Evolutionary conservation across 2,888 invertebrate genomes (phyloP).

Genomic region (Unio delphinus): DNA sequence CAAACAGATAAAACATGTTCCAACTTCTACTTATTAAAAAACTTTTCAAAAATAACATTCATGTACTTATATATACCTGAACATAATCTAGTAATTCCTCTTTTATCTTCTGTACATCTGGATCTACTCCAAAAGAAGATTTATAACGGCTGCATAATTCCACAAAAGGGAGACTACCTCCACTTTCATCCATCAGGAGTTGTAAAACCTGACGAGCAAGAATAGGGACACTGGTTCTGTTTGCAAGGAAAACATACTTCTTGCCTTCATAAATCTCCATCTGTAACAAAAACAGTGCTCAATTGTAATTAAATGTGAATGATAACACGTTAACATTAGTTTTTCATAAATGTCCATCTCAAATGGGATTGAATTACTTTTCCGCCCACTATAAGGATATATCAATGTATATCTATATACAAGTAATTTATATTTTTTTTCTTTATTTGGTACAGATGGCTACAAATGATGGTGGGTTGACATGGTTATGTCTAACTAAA

Average conservation of each 20-base stretch:
- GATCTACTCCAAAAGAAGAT: conserved; percentile 51
- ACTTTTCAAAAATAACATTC: too few species aligned
- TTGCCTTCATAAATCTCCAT: conserved; percentile 71
- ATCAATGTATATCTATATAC: too few species aligned
- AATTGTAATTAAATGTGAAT: too few species aligned
- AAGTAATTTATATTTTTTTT: too few species aligned
- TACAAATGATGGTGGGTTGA: too few species aligned
- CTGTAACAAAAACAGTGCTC: conserved; percentile 63
- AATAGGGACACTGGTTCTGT: conserved; percentile 74
- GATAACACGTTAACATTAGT: background rate
- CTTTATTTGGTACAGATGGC: too few species aligned
- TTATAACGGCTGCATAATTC: conserved; percentile 60
- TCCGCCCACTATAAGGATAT: too few species aligned
- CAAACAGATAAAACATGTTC: too few species aligned
- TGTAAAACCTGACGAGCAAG: conserved; percentile 75
- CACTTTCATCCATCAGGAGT: conserved; percentile 77
- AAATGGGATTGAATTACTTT: too few species aligned
- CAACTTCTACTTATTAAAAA: too few species aligned
- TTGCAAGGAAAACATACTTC: conserved; percentile 74
- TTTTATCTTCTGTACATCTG: conserved; percentile 51
- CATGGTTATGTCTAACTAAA: too few species aligned
- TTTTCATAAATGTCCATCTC: background rate
- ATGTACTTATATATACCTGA: conserved; percentile 40
- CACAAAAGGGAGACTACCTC: conserved; percentile 67
- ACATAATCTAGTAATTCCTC: conserved; percentile 61